A percentile compares a stretch with the other conserved stretches of the same genome.
Evolutionary conservation across 2,113 vertebrate genomes (phyloP).

Genomic region (Galeopterus variegatus): DNA sequence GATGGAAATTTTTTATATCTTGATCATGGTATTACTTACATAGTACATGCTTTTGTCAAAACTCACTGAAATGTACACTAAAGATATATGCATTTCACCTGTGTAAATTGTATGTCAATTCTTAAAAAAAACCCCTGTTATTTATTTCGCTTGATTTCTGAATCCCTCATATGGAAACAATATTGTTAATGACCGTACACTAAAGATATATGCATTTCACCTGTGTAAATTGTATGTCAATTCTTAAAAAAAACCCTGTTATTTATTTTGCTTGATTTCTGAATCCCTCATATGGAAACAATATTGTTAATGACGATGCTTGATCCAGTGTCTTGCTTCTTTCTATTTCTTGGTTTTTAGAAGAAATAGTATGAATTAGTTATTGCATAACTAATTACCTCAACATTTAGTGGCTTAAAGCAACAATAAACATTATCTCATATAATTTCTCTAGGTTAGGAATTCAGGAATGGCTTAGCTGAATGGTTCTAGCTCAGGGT

Average conservation of each 20-base stretch:
- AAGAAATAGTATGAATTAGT: constrained; percentile 37
- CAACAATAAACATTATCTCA: neutral
- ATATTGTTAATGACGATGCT: neutral
- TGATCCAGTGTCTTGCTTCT: neutral
- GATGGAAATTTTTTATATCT: neutral
- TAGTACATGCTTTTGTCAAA: neutral
- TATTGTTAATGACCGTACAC: constrained; percentile 21
- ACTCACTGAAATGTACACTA: neutral
- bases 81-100: neutral
- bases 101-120: neutral
- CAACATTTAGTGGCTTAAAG: neutral
- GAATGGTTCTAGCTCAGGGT: neutral
- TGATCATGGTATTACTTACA: neutral
- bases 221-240: neutral
- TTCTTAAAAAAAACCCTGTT: neutral
- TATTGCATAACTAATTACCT: constrained; percentile 5
- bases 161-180: neutral
- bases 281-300: neutral
- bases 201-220: too few species aligned
- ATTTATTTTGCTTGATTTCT: neutral
- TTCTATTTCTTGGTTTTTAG: constrained; percentile 34
- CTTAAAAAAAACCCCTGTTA: neutral
- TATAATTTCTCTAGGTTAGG: neutral
- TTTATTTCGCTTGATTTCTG: neutral
- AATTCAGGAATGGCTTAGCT: neutral